phyloP scores from a whole-genome alignment of 1,140 invertebrate genomes.

The Wasmannia auropunctata region DNA sequence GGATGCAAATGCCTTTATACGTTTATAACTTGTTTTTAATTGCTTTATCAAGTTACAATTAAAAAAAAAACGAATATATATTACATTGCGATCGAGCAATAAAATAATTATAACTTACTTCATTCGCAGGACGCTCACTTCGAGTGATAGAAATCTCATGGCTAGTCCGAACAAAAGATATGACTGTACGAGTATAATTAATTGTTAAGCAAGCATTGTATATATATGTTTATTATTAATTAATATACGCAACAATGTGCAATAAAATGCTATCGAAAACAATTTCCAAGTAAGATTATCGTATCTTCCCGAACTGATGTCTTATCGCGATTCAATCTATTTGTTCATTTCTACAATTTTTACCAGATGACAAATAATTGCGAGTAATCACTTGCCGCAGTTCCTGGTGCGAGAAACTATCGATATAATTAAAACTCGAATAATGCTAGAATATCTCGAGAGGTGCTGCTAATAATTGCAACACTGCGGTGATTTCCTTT shows the following conservation, averaged over 20 bases:
- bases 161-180: constrained; percentile 30
- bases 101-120: not conserved
- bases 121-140: constrained; percentile 56
- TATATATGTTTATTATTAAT: constrained; percentile 18
- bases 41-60: not conserved
- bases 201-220: not conserved
- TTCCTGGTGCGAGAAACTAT: constrained; percentile 5
- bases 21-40: too few species aligned
- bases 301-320: not conserved
- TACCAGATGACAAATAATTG: constrained; percentile 11
- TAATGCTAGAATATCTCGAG: not conserved
- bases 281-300: constrained; percentile 20
- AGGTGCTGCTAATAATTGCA: not conserved
- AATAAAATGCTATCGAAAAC: constrained; percentile 20
- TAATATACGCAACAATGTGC: not conserved
- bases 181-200: constrained; percentile 6
- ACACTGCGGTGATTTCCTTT: not conserved
- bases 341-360: constrained; percentile 19
- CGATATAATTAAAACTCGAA: not conserved
- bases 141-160: constrained; percentile 45
- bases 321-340: constrained; percentile 15
- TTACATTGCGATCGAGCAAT: not conserved
- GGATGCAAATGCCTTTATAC: too few species aligned
- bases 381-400: not conserved
- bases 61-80: not conserved